Conservation (phyloP, 2,888 invertebrate genomes). For the Zygothrica quintamaculata region DNA sequence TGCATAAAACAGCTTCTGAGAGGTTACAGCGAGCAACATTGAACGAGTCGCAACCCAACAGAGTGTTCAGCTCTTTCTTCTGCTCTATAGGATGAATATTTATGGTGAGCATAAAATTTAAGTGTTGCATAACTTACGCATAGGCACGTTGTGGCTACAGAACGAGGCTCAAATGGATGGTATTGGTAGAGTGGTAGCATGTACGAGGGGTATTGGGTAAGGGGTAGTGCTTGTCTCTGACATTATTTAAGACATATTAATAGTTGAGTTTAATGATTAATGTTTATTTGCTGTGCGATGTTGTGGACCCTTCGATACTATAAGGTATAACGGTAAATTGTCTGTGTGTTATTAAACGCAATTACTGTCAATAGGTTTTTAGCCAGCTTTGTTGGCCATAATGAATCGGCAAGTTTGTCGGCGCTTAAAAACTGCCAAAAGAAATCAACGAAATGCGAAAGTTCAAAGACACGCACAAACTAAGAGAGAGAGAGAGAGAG, state of each 20-base stretch:
- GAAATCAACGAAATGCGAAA: constrained; percentile 62
- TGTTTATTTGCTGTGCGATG: constrained; percentile 55
- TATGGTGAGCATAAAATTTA: constrained; percentile 75
- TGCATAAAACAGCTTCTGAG: constrained; percentile 56
- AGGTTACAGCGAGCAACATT: too few species aligned
- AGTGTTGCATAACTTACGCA: constrained; percentile 72
- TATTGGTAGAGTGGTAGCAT: too few species aligned
- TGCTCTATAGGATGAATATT: constrained; percentile 48
- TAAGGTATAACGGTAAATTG: constrained; percentile 65
- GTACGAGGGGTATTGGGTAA: not conserved
- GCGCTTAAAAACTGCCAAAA: constrained; percentile 25
- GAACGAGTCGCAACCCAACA: too few species aligned
- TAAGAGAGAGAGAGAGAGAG: too few species aligned
- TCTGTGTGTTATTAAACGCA: constrained; percentile 68
- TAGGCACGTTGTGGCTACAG: not conserved
- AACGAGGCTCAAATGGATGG: not conserved
- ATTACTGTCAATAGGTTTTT: constrained; percentile 70
- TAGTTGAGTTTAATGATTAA: constrained; percentile 68
- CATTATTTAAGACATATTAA: constrained; percentile 54
- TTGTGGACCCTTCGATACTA: constrained; percentile 44
- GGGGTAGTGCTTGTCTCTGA: constrained; percentile 2
- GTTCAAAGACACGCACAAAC: constrained; percentile 65
- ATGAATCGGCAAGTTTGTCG: constrained; percentile 64
- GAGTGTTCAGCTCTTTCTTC: not conserved
- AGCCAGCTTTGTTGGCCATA: constrained; percentile 47